phyloP scores from a whole-genome alignment of 2,888 invertebrate species.

The Hemithea aestivaria region DNA sequence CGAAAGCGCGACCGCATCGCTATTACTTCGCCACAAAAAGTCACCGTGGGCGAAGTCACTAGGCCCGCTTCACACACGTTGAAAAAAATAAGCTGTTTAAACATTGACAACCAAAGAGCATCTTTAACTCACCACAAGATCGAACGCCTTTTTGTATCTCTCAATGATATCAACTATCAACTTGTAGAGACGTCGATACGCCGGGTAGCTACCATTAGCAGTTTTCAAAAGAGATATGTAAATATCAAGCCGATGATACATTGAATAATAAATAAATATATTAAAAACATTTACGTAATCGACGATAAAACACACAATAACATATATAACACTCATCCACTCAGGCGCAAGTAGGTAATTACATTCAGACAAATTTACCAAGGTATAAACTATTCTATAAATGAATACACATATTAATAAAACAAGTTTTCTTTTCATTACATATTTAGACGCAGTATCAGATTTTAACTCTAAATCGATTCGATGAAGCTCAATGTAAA shows the following conservation, averaged over 20 bases:
- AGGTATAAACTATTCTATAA: no score
- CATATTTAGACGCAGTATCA: not conserved
- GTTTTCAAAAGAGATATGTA: not conserved
- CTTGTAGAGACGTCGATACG: conserved; percentile 10
- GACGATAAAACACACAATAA: not conserved
- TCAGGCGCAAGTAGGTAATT: not conserved
- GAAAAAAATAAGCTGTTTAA: no score
- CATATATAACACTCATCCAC: not conserved
- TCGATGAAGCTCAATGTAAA: not conserved
- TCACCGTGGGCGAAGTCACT: no score
- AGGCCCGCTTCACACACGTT: no score
- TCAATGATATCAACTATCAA: conserved; percentile 12
- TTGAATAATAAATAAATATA: conserved; percentile 7
- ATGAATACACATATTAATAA: not conserved
- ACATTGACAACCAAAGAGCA: not conserved
- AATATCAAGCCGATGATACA: conserved; percentile 5
- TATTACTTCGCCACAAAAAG: no score
- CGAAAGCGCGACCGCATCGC: no score
- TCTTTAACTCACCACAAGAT: conserved; percentile 10
- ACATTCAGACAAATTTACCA: no score
- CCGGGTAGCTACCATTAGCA: not conserved
- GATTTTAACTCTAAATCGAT: not conserved
- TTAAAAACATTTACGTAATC: conserved; percentile 1
- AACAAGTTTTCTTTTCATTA: not conserved
- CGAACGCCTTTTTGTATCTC: conserved; percentile 7